Conservation (phyloP, 2,888 invertebrate species). For the Dastarcus helophoroides region DNA sequence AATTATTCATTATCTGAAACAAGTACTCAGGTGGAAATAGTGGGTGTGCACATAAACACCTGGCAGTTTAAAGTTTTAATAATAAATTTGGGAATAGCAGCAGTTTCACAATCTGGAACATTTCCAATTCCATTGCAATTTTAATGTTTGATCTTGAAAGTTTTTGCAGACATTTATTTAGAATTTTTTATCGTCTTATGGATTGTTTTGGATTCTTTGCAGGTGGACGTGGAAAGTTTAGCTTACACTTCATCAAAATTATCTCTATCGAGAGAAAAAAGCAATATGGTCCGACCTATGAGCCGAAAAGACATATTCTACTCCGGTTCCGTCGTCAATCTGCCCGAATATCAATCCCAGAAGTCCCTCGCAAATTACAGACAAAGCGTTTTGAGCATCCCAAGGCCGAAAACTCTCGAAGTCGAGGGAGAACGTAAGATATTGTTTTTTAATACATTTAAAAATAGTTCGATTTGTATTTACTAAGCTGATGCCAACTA, state of each 20-base stretch:
- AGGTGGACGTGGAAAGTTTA: slow-evolving; percentile 57
- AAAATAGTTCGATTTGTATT: not conserved
- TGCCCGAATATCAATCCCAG: slow-evolving; percentile 88
- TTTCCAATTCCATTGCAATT: not conserved
- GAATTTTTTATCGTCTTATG: too few relatives aligned
- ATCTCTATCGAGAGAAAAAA: slow-evolving; percentile 43
- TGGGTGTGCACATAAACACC: too few relatives aligned
- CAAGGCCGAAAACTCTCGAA: slow-evolving; percentile 32
- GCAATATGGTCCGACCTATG: slow-evolving; percentile 74
- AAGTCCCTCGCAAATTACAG: slow-evolving; percentile 83
- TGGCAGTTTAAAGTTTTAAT: too few relatives aligned
- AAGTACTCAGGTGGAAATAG: too few relatives aligned
- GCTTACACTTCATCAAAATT: slow-evolving; percentile 57
- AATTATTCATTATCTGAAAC: too few relatives aligned
- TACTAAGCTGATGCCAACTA: too few relatives aligned
- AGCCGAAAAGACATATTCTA: slow-evolving; percentile 96
- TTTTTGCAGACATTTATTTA: too few relatives aligned
- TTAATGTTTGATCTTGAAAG: not conserved
- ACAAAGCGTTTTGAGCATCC: slow-evolving; percentile 82
- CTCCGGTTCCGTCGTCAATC: slow-evolving; percentile 86
- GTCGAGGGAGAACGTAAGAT: slow-evolving; percentile 57
- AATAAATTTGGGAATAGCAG: too few relatives aligned
- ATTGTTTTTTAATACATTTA: slow-evolving; percentile 3
- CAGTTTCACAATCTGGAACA: too few relatives aligned
- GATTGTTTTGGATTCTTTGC: slow-evolving; percentile 18